Base-by-base conservation (phyloP, 2,113 vertebrate species). In the Anarrhichthys ocellatus region DNA sequence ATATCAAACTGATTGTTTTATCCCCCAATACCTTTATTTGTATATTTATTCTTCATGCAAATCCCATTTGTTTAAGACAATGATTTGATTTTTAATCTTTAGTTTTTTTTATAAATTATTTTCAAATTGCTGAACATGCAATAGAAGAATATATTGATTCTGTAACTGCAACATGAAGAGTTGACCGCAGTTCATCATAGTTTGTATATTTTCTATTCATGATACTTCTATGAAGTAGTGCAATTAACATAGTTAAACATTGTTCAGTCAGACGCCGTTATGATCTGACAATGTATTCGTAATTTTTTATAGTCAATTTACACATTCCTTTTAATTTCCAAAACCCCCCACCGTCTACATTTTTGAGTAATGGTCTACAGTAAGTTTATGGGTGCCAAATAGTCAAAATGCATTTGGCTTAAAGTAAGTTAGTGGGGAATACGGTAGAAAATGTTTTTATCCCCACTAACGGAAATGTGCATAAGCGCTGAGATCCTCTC, bases 221-320 rank as follows among this genome's bases (percentile, higher is more conserved):
- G 85, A 82, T 75, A 89, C 88, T 90, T 93, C 88, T 85, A 91
- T 90, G 88, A 93, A 90, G 90, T 90, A 76, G 65, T 89, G 59
- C 71, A 78, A 75, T 78, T 64, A 84, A 76, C 48, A 75, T 62
- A 62, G 9, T 54, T 10, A 65, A 56, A 73, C 48, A 34, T 81
- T 27, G 27, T n/a, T 52, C 15, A 48, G 50, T 67, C 56, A 36
- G 29, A 78, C 5, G 32, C 34, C 10, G 20, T 76, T 68, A 62
- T 56, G 54, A 56, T 82, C 73, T 61, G 40, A 82, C 9, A 9
- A 1, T 56, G 48, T 71, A n/a, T 80, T 72, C 6, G 73, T 52
- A 0, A 29, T 64, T 69, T 71, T 70, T 71, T 11, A 46, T 27
- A 77, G 61, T 78, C 70, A 71, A 75, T 73, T 63, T 13, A 64